Conservation (phyloP, 1,140 invertebrate species). For the Trichonephila inaurata region DNA sequence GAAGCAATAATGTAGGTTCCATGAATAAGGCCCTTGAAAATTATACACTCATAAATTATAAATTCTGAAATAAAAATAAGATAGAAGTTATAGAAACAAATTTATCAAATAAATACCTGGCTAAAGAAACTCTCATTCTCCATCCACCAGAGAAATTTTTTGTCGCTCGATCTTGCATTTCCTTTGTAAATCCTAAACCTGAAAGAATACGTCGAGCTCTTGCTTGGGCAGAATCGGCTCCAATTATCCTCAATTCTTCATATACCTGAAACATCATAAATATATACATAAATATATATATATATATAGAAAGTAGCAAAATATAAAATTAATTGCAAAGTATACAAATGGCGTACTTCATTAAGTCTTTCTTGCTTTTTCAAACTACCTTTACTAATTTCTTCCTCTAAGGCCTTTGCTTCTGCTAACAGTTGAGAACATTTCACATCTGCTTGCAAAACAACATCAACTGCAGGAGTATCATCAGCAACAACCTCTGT, state of each 20-base stretch:
- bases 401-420: slow-evolving; percentile 89
- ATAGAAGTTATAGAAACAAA: background rate
- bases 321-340: too few species aligned
- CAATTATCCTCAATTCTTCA: slow-evolving; percentile 96
- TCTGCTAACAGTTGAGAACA: slow-evolving; percentile 91
- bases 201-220: slow-evolving; percentile 96
- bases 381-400: slow-evolving; percentile 85
- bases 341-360: slow-evolving; percentile 84
- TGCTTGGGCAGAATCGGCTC: slow-evolving; percentile 97
- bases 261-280: slow-evolving; percentile 86
- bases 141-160: slow-evolving; percentile 99
- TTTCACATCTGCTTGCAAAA: slow-evolving; percentile 95
- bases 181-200: slow-evolving; percentile 96
- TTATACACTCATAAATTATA: slow-evolving; percentile 47
- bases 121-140: slow-evolving; percentile 98
- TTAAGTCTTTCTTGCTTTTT: slow-evolving; percentile 89
- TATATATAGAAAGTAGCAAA: too few species aligned
- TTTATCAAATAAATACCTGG: slow-evolving; percentile 82
- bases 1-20: slow-evolving; percentile 95
- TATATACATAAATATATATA: too few species aligned
- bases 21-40: slow-evolving; percentile 84
- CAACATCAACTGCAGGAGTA: slow-evolving; percentile 93
- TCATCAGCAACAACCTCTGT: slow-evolving; percentile 95
- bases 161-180: slow-evolving; percentile 96
- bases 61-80: background rate